Conservation (phyloP, 2,888 invertebrate genomes). For the Cacoxenus indagator region DNA sequence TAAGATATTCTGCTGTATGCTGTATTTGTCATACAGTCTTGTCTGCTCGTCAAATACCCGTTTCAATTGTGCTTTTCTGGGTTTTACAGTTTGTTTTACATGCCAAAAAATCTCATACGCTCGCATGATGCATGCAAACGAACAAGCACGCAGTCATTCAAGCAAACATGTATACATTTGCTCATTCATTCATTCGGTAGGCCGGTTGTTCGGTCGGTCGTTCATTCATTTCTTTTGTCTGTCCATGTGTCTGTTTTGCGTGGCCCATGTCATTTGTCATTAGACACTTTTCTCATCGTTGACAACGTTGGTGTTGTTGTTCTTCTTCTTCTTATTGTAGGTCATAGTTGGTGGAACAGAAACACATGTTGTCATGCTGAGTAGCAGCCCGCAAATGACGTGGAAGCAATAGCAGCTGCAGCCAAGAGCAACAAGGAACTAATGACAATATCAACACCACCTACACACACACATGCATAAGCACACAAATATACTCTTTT, state of each 20-base stretch:
- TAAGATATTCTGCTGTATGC: not conserved
- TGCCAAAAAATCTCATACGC: not conserved
- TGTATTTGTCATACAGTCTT: not conserved
- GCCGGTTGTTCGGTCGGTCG: not conserved
- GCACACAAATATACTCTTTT: not conserved
- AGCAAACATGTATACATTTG: not conserved
- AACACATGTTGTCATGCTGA: constrained; percentile 14
- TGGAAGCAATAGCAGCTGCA: not conserved
- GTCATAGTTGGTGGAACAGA: not conserved
- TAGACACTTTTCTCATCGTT: constrained; percentile 46
- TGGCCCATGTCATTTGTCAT: constrained; percentile 61
- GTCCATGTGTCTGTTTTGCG: constrained; percentile 28
- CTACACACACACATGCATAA: not conserved
- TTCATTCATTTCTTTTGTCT: constrained; percentile 7
- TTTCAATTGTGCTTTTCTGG: not conserved
- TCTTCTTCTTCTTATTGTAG: not conserved
- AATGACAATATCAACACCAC: constrained; percentile 20
- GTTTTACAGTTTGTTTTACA: not conserved
- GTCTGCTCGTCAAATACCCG: not conserved
- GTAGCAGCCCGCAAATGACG: constrained; percentile 2
- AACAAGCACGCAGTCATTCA: not conserved
- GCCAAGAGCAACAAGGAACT: constrained; percentile 10
- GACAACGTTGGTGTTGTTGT: not conserved
- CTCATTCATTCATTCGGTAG: not conserved
- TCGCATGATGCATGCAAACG: not conserved